phyloP scores from a whole-genome alignment of 2,888 invertebrate genomes.

The Rotaria magnacalcarata region DNA sequence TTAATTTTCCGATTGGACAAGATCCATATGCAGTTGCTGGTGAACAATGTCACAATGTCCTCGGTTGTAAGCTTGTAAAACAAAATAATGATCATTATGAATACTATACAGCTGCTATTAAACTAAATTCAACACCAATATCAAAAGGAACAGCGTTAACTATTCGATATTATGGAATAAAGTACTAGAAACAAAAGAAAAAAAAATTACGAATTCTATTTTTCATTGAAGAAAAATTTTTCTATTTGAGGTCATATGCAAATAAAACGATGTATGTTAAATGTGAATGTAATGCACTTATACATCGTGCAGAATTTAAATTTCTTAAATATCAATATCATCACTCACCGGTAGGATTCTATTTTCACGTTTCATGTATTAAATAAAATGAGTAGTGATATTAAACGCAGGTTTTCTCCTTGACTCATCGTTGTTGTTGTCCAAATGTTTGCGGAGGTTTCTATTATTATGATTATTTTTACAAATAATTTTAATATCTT shows the following conservation, averaged over 20 bases:
- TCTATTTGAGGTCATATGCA: neutral
- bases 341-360: neutral
- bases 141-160: neutral
- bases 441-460: conserved; percentile 27
- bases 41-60: conserved; percentile 29
- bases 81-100: neutral
- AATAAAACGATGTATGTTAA: neutral
- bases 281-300: neutral
- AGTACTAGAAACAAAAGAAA: neutral
- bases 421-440: conserved; percentile 20
- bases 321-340: neutral
- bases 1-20: neutral
- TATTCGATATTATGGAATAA: conserved; percentile 11
- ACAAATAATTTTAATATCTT: too few species aligned
- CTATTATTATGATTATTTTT: neutral
- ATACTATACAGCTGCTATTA: conserved; percentile 1
- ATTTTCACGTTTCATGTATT: neutral
- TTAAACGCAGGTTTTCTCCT: neutral
- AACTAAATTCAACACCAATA: neutral
- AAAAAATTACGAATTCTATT: neutral
- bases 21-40: neutral
- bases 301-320: neutral
- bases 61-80: neutral
- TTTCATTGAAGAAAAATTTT: neutral
- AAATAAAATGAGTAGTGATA: neutral